phyloP scores from a whole-genome alignment of 2,888 invertebrate genomes.

The Meteorus colon region DNA sequence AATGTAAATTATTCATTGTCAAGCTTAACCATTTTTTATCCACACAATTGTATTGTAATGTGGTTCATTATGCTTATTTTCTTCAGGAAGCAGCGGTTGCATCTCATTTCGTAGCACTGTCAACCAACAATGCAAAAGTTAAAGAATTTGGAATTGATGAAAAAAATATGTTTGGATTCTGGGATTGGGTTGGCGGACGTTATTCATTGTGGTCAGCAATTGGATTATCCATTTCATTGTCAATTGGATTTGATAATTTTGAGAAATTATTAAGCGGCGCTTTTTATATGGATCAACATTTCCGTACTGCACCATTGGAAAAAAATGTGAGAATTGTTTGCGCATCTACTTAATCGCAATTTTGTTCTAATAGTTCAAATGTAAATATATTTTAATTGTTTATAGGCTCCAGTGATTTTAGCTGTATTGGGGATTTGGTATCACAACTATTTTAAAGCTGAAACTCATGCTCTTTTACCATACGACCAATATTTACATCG shows the following conservation, averaged over 20 bases:
- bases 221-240: constrained; percentile 94
- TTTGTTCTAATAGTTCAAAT: constrained; percentile 9
- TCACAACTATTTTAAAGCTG: constrained; percentile 93
- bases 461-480: constrained; percentile 96
- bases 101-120: constrained; percentile 98
- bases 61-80: constrained; percentile 36
- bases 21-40: constrained; percentile 10
- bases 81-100: constrained; percentile 86
- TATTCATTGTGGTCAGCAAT: constrained; percentile 99
- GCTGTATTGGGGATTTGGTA: constrained; percentile 96
- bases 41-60: constrained; percentile 40
- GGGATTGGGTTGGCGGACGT: constrained; percentile 99
- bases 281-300: constrained; percentile 95
- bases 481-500: constrained; percentile 99
- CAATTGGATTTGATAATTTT: constrained; percentile 96
- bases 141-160: constrained; percentile 97
- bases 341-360: neutral
- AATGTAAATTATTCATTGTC: constrained; percentile 79
- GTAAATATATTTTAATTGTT: constrained; percentile 43
- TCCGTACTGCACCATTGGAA: constrained; percentile 87
- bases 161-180: constrained; percentile 99
- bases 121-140: constrained; percentile 96
- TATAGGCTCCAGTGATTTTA: constrained; percentile 92
- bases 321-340: constrained; percentile 83
- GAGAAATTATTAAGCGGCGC: constrained; percentile 93